phyloP scores from a whole-genome alignment of 1,140 invertebrate genomes.

The Brachionus paranguensis region DNA sequence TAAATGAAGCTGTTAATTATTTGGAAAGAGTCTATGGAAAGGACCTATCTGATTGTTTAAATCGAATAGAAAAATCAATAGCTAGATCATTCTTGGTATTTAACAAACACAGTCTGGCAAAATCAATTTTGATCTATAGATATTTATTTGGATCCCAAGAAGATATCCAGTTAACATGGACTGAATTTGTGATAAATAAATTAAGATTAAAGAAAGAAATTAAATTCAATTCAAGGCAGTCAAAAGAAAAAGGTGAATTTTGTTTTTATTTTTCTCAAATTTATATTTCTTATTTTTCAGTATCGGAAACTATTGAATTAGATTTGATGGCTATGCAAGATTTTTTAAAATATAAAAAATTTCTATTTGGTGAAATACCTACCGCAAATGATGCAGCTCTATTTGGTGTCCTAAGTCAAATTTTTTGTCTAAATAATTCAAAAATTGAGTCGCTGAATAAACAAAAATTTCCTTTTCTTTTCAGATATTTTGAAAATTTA shows the following conservation, averaged over 20 bases:
- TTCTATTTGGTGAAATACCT: background rate
- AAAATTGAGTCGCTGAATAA: background rate
- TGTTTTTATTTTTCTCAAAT: background rate
- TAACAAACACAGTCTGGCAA: background rate
- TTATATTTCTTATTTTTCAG: background rate
- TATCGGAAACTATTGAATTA: background rate
- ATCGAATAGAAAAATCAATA: constrained; percentile 6
- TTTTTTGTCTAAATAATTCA: background rate
- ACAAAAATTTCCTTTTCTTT: background rate
- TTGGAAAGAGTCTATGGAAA: background rate
- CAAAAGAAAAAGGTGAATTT: constrained; percentile 1
- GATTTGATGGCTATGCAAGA: constrained; percentile 15
- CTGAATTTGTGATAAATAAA: background rate
- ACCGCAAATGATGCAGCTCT: background rate
- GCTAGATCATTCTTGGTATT: background rate
- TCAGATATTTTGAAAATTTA: background rate
- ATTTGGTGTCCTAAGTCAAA: constrained; percentile 16
- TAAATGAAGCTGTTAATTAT: background rate
- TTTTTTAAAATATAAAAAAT: constrained; percentile 17
- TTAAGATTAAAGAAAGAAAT: background rate
- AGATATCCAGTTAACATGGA: background rate
- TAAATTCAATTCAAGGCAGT: background rate
- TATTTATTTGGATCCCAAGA: background rate
- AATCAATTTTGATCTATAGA: background rate
- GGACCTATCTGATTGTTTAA: background rate